Percentiles rank a stretch among this genome's conserved stretches.
Evolutionary conservation across 2,113 vertebrate species (phyloP).

Genomic region (Brienomyrus brachyistius): DNA sequence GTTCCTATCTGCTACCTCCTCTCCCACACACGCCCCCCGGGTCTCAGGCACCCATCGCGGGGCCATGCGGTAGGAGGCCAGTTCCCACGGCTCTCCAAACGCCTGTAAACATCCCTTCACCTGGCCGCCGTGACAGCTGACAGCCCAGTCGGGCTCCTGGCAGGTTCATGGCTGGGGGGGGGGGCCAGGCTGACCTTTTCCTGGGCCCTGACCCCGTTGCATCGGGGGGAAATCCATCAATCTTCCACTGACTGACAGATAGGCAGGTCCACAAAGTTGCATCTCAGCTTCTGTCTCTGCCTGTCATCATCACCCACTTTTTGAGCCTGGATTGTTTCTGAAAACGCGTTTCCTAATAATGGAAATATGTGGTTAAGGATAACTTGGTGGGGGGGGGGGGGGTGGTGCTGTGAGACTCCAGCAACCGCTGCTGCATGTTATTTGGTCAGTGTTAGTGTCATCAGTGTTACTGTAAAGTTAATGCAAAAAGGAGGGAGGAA

Average conservation of each 20-base stretch:
- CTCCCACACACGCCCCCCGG: not conserved
- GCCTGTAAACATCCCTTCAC: conserved; percentile 4
- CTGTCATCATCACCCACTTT: not conserved
- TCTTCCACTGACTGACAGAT: conserved; percentile 16
- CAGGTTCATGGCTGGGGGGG: not conserved
- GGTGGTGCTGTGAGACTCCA: not conserved
- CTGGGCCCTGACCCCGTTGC: conserved; percentile 9
- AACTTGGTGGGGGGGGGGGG: not conserved
- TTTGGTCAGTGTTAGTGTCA: not conserved
- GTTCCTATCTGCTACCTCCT: not conserved
- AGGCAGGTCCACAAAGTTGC: conserved; percentile 4
- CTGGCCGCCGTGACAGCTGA: not conserved
- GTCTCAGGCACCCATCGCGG: not conserved
- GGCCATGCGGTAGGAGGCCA: not conserved
- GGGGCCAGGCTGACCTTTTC: not conserved
- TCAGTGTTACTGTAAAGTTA: not conserved
- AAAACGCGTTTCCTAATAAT: not conserved
- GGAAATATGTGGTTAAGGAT: not conserved
- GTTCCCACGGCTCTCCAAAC: not conserved
- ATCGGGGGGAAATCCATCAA: conserved; percentile 5
- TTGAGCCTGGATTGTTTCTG: conserved; percentile 4
- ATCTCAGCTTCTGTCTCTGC: conserved; percentile 1
- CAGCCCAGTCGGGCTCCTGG: not conserved
- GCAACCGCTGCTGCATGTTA: not conserved
- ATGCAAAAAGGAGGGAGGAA: not conserved